These are phyloP conservation scores for Lycia hirtaria DNA, from an alignment of 2,888 invertebrate genomes.

Conservation along the genomic window DNA sequence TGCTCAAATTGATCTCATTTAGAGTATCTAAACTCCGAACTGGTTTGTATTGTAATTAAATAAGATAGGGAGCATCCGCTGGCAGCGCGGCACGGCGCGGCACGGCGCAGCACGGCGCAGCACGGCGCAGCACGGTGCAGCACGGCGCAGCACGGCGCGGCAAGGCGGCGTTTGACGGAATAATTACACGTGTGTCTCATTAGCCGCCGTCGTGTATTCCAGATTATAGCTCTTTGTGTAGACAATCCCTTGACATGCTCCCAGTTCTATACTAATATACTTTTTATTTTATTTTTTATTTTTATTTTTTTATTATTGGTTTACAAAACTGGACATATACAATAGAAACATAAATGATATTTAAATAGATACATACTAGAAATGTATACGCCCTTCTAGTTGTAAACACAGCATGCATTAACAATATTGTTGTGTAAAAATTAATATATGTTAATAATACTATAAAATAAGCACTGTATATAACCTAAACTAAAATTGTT, in stretches of 20 bases:
- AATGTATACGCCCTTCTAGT: no score
- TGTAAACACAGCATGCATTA: no score
- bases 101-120: not conserved
- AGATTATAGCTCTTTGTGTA: conserved; percentile 34
- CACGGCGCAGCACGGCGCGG: conserved; percentile 2
- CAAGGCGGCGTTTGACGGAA: conserved; percentile 18
- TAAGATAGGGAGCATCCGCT: conserved; percentile 9
- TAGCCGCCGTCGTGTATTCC: conserved; percentile 32
- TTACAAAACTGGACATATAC: no score
- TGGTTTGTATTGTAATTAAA: conserved; percentile 15
- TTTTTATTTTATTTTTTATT: no score
- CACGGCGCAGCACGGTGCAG: not conserved
- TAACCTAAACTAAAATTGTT: no score
- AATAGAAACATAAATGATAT: no score
- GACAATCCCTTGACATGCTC: conserved; percentile 20
- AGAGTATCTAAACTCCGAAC: conserved; percentile 10
- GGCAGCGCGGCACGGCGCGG: not conserved
- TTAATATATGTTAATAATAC: no score
- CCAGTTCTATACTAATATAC: no score
- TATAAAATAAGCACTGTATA: no score
- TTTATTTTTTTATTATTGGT: no score
- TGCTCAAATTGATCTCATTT: conserved; percentile 5
- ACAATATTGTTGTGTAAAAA: no score
- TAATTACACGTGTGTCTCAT: conserved; percentile 36
- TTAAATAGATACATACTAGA: no score